Conservation (phyloP, 2,113 vertebrate species). For the Pelodiscus sinensis region DNA sequence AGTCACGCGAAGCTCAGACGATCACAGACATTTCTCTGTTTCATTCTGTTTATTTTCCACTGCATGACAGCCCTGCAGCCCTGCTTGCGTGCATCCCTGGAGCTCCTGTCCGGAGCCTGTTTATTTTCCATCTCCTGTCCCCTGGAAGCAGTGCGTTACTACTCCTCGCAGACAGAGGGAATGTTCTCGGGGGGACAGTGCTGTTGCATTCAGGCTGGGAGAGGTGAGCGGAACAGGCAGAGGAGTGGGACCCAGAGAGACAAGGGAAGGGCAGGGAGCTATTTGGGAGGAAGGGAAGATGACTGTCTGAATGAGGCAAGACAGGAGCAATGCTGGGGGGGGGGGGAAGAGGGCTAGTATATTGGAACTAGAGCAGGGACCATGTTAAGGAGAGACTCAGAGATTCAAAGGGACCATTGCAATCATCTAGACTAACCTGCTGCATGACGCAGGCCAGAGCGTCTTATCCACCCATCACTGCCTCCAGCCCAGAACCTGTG, state of each 20-base stretch:
- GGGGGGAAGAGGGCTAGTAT: neutral
- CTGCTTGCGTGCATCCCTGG: neutral
- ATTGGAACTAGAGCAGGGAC: neutral
- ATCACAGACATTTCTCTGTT: neutral
- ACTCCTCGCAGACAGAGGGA: neutral
- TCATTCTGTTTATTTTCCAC: neutral
- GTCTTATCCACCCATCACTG: neutral
- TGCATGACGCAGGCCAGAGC: neutral
- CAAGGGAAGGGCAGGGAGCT: neutral
- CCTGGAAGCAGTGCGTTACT: neutral
- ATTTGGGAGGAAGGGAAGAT: neutral
- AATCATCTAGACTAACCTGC: neutral
- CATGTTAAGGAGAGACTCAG: neutral
- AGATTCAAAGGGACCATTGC: neutral
- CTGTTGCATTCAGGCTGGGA: fast-evolving
- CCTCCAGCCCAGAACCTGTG: neutral
- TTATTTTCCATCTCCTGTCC: neutral
- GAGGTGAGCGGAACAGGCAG: neutral
- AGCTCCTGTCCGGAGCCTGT: neutral
- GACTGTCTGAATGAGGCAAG: neutral
- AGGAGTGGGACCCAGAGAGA: neutral
- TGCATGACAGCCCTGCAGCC: neutral
- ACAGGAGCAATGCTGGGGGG: neutral
- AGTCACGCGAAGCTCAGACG: neutral
- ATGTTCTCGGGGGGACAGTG: neutral